These are phyloP conservation scores for Sycophila sp. DNA, from an alignment of 1,140 invertebrate genomes.

Conservation along the genomic window DNA sequence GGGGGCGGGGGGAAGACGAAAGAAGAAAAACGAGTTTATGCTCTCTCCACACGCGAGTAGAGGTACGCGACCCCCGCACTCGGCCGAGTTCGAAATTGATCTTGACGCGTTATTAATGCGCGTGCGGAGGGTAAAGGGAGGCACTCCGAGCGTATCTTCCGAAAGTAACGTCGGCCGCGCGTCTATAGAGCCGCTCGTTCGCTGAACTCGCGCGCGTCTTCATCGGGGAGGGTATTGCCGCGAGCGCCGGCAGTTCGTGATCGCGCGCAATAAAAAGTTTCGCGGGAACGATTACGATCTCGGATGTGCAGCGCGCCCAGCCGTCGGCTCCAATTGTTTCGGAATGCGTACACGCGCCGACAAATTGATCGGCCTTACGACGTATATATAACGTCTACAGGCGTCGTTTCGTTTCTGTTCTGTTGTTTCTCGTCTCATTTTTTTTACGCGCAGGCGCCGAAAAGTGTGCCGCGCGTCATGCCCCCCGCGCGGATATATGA, in stretches of 20 bases:
- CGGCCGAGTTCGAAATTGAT: constrained; percentile 8
- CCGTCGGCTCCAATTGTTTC: too few species aligned
- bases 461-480: too few species aligned
- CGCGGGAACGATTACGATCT: constrained; percentile 46
- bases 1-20: too few species aligned
- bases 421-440: neutral
- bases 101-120: neutral
- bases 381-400: neutral
- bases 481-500: neutral
- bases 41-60: neutral
- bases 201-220: constrained; percentile 20
- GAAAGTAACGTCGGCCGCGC: neutral
- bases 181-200: constrained; percentile 25
- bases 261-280: constrained; percentile 54
- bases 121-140: neutral
- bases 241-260: constrained; percentile 43
- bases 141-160: neutral
- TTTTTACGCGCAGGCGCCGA: neutral
- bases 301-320: too few species aligned
- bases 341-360: too few species aligned
- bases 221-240: constrained; percentile 4
- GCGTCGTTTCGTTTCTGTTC: neutral
- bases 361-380: neutral
- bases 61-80: too few species aligned
- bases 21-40: too few species aligned